Evolutionary conservation across 2,797 vertebrate genomes (phyloP).

Genomic region (Sebastes jordani): DNA sequence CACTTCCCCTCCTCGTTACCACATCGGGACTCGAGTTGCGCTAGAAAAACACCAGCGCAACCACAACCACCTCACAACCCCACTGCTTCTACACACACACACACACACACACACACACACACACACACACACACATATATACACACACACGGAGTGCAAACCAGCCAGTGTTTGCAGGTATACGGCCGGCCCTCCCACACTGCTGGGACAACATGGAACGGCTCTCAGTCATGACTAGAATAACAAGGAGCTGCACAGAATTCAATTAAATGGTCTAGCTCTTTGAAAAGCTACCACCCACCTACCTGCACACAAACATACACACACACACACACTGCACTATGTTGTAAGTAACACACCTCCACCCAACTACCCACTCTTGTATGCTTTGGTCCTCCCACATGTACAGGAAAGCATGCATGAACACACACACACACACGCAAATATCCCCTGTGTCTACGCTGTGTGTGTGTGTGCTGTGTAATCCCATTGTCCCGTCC

Average conservation of each 20-base stretch:
- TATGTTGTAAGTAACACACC: slow-evolving; percentile 42
- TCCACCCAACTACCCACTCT: slow-evolving; percentile 50
- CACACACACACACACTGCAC: slow-evolving; percentile 10
- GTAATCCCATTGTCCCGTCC: slow-evolving; percentile 62
- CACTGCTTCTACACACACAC: slow-evolving; percentile 21
- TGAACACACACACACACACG: slow-evolving; percentile 9
- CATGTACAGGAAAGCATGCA: slow-evolving; percentile 40
- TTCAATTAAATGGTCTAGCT: slow-evolving; percentile 77
- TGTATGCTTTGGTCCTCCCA: slow-evolving; percentile 60
- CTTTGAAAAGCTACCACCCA: slow-evolving; percentile 73
- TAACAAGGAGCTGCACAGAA: slow-evolving; percentile 73
- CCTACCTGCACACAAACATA: slow-evolving; percentile 39
- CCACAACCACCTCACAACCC: slow-evolving; percentile 59
- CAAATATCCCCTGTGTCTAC: slow-evolving; percentile 28
- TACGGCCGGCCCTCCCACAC: slow-evolving; percentile 67
- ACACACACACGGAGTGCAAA: neutral
- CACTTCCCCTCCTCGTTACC: slow-evolving; percentile 73
- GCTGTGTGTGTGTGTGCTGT: slow-evolving; percentile 9
- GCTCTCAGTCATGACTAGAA: slow-evolving; percentile 75
- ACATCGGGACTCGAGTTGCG: slow-evolving; percentile 64
- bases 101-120: slow-evolving; percentile 6
- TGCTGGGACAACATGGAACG: slow-evolving; percentile 67
- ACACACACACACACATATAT: neutral
- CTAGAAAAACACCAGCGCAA: slow-evolving; percentile 66
- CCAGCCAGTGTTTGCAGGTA: slow-evolving; percentile 58